phyloP scores from a whole-genome alignment of 1,140 invertebrate genomes.

The Potamilus streckersoni region DNA sequence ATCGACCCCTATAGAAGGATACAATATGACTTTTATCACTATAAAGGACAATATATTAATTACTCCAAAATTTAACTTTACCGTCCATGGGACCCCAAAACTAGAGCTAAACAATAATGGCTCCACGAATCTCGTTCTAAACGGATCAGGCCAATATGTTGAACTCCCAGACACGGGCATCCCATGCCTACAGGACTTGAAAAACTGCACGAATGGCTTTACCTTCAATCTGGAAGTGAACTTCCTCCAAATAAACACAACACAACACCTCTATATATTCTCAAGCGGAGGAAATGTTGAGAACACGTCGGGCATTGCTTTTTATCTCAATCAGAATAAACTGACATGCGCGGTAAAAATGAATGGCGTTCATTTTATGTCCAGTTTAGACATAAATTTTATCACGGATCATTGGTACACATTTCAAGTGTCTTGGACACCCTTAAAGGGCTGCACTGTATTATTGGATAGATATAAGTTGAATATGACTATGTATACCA shows the following conservation, averaged over 20 bases:
- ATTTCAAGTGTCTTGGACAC: conserved; percentile 16
- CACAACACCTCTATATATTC: conserved; percentile 19
- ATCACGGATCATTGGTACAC: conserved; percentile 18
- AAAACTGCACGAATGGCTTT: conserved; percentile 19
- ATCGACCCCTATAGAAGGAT: neutral
- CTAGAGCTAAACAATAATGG: conserved; percentile 23
- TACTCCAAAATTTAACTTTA: conserved; percentile 29
- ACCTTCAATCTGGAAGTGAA: conserved; percentile 21
- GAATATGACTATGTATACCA: neutral
- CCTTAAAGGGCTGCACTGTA: conserved; percentile 3
- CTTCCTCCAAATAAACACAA: conserved; percentile 11
- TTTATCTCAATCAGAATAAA: conserved; percentile 14
- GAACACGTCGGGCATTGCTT: conserved; percentile 9
- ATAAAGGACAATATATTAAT: conserved; percentile 14
- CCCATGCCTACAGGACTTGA: conserved; percentile 15
- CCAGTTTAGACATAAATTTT: conserved; percentile 9
- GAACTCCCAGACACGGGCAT: conserved; percentile 22
- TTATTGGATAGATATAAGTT: conserved; percentile 19
- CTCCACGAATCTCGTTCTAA: conserved; percentile 9
- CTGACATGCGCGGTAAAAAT: conserved; percentile 20
- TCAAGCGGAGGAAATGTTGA: conserved; percentile 20
- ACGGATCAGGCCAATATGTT: conserved; percentile 22
- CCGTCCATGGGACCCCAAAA: conserved; percentile 12
- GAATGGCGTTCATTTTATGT: conserved; percentile 6
- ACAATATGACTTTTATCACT: conserved; percentile 22